phyloP scores from a whole-genome alignment of 2,113 vertebrate species.

The Cheilinus undulatus region DNA sequence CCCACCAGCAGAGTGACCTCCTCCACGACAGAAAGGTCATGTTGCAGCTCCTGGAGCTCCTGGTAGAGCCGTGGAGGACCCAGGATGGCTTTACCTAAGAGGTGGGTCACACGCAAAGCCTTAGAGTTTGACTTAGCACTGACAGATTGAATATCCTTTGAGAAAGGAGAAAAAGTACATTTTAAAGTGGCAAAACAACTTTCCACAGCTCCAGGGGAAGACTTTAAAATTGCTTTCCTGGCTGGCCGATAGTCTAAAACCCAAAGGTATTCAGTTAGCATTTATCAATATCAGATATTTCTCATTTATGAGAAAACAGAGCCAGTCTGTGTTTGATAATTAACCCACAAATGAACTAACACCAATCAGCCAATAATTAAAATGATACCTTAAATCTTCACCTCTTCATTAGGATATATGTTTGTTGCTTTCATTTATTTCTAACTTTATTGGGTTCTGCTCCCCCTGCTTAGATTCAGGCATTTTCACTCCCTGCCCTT shows the following conservation, averaged over 20 bases:
- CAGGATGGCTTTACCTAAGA: conserved; percentile 89
- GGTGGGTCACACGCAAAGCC: conserved; percentile 20
- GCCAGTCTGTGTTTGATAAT: neutral
- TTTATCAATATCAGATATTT: neutral
- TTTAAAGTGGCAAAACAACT: neutral
- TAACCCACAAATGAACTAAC: too few relatives aligned
- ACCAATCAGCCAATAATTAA: too few relatives aligned
- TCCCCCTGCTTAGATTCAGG: too few relatives aligned
- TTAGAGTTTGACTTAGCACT: neutral
- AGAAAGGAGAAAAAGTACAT: neutral
- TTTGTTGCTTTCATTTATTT: too few relatives aligned
- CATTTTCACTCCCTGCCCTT: too few relatives aligned
- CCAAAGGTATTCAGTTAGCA: neutral
- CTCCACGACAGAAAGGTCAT: conserved; percentile 93
- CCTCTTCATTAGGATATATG: too few relatives aligned
- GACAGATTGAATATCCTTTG: neutral
- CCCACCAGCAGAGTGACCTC: conserved; percentile 93
- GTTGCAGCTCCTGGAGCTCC: conserved; percentile 94
- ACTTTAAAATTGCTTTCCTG: neutral
- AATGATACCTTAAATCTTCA: too few relatives aligned
- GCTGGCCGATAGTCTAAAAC: neutral
- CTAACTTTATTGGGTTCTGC: too few relatives aligned
- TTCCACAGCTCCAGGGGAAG: neutral
- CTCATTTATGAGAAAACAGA: neutral
- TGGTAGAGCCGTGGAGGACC: conserved; percentile 95